Evolutionary conservation across 2,888 invertebrate genomes (phyloP), one percentile per base, ranked within the genome.

Genomic region (Nudaria mundana): DNA sequence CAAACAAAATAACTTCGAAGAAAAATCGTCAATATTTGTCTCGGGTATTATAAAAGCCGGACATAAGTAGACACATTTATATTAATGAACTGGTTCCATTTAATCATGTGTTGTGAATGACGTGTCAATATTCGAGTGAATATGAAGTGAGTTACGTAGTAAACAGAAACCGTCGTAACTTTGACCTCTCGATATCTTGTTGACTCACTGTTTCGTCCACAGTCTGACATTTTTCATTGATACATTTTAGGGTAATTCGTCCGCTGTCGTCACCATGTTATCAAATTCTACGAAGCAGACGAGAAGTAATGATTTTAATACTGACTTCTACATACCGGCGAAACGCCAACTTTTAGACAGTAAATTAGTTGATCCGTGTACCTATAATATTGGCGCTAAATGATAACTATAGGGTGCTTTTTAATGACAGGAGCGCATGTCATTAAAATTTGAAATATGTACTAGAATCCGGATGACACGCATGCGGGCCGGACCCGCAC

Each of bases 21-120:
- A 64, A 66, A 52, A 54, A 58, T 63, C 61, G 52, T 60, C 61
- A 67, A 66, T 68, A 69, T 75, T 66, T 66, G 56, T 64, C 58
- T 63, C 58, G 57, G 42, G 52, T 55, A 40, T 50, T 60, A 51
- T n/a, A 43, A 16, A 41, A 63, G 35, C 48, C 56, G 59, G 64
- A 66, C 59, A 50, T 59, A 63, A 63, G 66, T 53, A 66, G 52
- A 63, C 56, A 59, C 24, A 71, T 71, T 69, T 60, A 47, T 62
- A 66, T 72, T 65, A 59, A 67, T 68, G 39, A 56, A 57, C 53
- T 44, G 32, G 39, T 60, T 57, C 41, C 25, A 49, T 59, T 62
- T 12, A 39, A 32, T 70, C 67, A 64, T 63, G 54, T 28, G 14
- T 56, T 56, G 52, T 62, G 63, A 62, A 52, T 62, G 63, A 62